A percentile compares a stretch with the other conserved stretches of the same genome.
Conservation (phyloP, 1,140 invertebrate genomes). For the Spodoptera litura region DNA sequence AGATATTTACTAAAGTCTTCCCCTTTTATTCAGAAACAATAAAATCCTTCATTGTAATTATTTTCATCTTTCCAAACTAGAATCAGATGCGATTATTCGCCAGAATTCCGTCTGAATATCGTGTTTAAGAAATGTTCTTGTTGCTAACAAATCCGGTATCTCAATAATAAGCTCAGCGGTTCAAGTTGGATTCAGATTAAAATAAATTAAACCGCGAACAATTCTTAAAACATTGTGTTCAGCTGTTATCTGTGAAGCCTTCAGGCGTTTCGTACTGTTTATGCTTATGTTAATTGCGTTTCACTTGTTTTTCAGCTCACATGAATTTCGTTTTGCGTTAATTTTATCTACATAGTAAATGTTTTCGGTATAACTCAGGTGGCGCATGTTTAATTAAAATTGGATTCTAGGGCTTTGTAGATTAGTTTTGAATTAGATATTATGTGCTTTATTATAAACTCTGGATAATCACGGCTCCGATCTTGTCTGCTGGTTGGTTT, state of each 20-base stretch:
- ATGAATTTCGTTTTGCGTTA: neutral
- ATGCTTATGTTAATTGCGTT: slow-evolving; percentile 9
- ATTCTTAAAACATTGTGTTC: slow-evolving; percentile 28
- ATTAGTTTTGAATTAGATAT: too few species aligned
- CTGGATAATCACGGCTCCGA: neutral
- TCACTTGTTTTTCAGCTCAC: neutral
- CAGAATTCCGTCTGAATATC: neutral
- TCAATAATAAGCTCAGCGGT: slow-evolving; percentile 26
- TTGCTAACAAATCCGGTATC: slow-evolving; percentile 28
- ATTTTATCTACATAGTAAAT: neutral
- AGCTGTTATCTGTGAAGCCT: slow-evolving; percentile 14
- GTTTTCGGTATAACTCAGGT: neutral
- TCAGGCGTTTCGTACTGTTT: slow-evolving; percentile 7
- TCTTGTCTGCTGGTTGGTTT: too few species aligned
- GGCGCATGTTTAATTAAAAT: neutral
- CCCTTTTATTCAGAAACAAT: too few species aligned
- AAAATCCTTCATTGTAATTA: too few species aligned
- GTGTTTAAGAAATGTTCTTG: slow-evolving; percentile 29
- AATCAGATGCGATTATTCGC: slow-evolving; percentile 7
- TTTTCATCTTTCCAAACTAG: neutral
- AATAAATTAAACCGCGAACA: slow-evolving; percentile 36
- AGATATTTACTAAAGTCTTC: too few species aligned
- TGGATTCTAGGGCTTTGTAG: too few species aligned
- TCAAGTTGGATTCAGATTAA: slow-evolving; percentile 35
- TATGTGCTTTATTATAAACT: too few species aligned